phyloP scores from a whole-genome alignment of 2,797 vertebrate genomes.

The Anableps anableps region DNA sequence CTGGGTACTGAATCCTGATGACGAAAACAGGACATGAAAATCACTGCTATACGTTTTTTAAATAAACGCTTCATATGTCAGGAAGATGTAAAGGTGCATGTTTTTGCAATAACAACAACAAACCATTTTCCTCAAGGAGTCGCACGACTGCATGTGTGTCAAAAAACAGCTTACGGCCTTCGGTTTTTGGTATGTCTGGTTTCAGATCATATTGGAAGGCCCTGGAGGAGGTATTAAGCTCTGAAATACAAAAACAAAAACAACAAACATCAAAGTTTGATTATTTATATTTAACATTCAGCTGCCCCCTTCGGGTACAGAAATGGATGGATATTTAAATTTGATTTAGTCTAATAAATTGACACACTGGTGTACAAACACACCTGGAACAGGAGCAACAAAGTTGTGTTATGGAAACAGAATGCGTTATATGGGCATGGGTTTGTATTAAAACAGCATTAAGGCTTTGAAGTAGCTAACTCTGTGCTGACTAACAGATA shows the following conservation, averaged over 20 bases:
- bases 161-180: conserved; percentile 85
- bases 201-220: conserved; percentile 75
- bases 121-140: conserved; percentile 91
- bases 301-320: neutral
- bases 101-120: conserved; percentile 6
- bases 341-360: neutral
- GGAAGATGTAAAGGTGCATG: neutral
- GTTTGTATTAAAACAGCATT: neutral
- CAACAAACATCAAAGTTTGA: neutral
- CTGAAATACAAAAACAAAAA: conserved; percentile 65
- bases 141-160: conserved; percentile 93
- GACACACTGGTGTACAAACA: neutral
- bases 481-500: neutral
- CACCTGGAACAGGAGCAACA: neutral
- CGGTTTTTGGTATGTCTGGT: conserved; percentile 69
- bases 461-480: neutral
- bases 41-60: too few relatives aligned
- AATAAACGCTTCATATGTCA: neutral
- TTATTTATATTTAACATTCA: neutral
- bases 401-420: neutral
- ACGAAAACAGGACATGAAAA: neutral
- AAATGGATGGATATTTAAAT: neutral
- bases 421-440: neutral
- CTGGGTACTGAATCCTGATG: conserved; percentile 86
- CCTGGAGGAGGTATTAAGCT: conserved; percentile 71